Percentiles rank a stretch among this genome's conserved stretches.
Evolutionary conservation across 2,113 vertebrate species (phyloP).

Genomic region (Takifugu flavidus): DNA sequence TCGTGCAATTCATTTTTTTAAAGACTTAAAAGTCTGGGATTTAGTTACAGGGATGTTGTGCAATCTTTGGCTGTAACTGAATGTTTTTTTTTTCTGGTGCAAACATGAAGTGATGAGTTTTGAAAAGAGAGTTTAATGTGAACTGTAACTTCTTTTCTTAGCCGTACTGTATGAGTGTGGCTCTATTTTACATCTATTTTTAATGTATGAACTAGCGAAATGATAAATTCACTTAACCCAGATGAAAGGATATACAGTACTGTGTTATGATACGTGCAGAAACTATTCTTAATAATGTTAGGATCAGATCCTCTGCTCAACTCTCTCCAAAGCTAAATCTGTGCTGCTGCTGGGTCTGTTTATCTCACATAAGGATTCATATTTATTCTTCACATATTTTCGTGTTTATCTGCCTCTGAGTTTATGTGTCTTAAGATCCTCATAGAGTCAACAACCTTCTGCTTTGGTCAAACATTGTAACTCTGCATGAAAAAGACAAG

Average conservation of each 20-base stretch:
- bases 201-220: too few species aligned
- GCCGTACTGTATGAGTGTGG: background rate
- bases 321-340: too few species aligned
- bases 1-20: too few species aligned
- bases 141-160: conserved; percentile 4
- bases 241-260: too few species aligned
- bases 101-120: conserved; percentile 26
- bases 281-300: too few species aligned
- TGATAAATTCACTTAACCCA: too few species aligned
- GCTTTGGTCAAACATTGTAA: conserved; percentile 1
- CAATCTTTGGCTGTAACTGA: too few species aligned
- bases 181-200: too few species aligned
- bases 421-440: conserved; percentile 8
- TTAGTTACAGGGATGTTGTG: too few species aligned
- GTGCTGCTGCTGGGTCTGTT: background rate
- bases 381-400: conserved; percentile 1
- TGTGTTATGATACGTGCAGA: too few species aligned
- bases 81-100: background rate
- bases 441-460: conserved; percentile 11
- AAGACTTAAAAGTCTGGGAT: too few species aligned
- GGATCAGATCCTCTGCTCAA: too few species aligned
- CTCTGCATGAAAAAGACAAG: background rate
- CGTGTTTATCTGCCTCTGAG: background rate
- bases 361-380: conserved; percentile 16
- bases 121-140: conserved; percentile 14